Conservation (phyloP, 92 coral and sea anemone species). For the Galaxea fascicularis region DNA sequence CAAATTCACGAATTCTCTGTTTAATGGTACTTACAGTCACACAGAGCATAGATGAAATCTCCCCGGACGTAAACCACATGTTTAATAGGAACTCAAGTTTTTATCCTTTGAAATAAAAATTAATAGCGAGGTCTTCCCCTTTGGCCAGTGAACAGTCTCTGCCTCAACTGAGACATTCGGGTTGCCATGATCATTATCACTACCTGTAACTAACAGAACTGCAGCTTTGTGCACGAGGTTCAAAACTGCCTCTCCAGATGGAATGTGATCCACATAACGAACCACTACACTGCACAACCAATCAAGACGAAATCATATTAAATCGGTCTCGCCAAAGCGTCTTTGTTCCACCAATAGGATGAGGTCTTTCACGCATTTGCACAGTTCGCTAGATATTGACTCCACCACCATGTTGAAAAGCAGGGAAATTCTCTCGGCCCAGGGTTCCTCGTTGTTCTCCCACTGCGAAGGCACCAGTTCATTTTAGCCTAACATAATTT, state of each 20-base stretch:
- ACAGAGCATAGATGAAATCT: conserved; percentile 63
- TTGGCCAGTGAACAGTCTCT: conserved; percentile 30
- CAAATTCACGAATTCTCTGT: conserved; percentile 56
- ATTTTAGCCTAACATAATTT: not conserved
- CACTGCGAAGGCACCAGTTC: conserved; percentile 17
- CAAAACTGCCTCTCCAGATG: conserved; percentile 43
- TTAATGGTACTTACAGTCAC: conserved; percentile 62
- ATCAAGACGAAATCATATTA: conserved; percentile 45
- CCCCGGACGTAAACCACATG: conserved; percentile 45
- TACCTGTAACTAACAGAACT: conserved; percentile 22
- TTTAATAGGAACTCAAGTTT: conserved; percentile 46
- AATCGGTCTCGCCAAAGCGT: conserved; percentile 40
- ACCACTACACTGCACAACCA: conserved; percentile 43
- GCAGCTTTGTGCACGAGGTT: conserved; percentile 25
- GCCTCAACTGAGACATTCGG: conserved; percentile 6
- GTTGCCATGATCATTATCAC: conserved; percentile 8
- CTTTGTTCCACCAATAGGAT: no score
- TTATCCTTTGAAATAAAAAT: conserved; percentile 36
- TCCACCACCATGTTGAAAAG: not conserved
- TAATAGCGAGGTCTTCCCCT: conserved; percentile 49
- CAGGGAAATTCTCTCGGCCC: conserved; percentile 1
- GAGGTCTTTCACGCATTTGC: conserved; percentile 35
- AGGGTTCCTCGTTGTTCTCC: conserved; percentile 8
- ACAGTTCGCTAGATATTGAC: conserved; percentile 9
- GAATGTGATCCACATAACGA: conserved; percentile 37